phyloP scores from a whole-genome alignment of 2,797 vertebrate species.

The Pangasius macronema region DNA sequence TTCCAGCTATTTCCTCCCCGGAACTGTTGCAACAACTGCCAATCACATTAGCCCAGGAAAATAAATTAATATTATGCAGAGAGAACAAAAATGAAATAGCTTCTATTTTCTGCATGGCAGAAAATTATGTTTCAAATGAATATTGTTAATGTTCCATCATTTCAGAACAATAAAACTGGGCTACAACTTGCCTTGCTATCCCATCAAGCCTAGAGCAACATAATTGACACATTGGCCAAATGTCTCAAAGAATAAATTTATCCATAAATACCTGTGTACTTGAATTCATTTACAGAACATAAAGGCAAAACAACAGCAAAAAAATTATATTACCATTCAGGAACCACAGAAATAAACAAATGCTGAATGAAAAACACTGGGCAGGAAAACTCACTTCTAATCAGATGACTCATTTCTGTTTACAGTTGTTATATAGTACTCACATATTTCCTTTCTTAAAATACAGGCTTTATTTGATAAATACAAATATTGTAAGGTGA shows the following conservation, averaged over 20 bases:
- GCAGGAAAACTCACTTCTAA: background rate
- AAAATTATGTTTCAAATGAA: background rate
- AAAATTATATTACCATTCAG: background rate
- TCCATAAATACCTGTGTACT: background rate
- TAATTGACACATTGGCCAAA: slow-evolving; percentile 13
- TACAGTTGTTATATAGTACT: background rate
- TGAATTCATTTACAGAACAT: slow-evolving; percentile 10
- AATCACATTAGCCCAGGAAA: slow-evolving; percentile 35
- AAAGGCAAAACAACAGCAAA: slow-evolving; percentile 19
- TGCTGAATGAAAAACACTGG: background rate
- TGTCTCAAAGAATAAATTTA: background rate
- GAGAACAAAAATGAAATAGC: slow-evolving; percentile 13
- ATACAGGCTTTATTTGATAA: background rate
- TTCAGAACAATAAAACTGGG: background rate
- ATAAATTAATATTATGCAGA: slow-evolving; percentile 14
- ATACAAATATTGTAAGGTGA: background rate
- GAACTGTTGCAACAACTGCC: slow-evolving; percentile 12
- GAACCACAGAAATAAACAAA: background rate
- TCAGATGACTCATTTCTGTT: background rate
- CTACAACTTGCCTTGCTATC: background rate
- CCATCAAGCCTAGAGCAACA: slow-evolving; percentile 3
- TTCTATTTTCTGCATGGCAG: background rate
- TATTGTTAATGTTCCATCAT: background rate
- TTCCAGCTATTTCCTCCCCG: background rate
- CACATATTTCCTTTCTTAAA: background rate